A percentile compares a stretch with the other conserved stretches of the same genome.
Conservation (phyloP, 2,113 vertebrate genomes). For the Callionymus lyra region DNA sequence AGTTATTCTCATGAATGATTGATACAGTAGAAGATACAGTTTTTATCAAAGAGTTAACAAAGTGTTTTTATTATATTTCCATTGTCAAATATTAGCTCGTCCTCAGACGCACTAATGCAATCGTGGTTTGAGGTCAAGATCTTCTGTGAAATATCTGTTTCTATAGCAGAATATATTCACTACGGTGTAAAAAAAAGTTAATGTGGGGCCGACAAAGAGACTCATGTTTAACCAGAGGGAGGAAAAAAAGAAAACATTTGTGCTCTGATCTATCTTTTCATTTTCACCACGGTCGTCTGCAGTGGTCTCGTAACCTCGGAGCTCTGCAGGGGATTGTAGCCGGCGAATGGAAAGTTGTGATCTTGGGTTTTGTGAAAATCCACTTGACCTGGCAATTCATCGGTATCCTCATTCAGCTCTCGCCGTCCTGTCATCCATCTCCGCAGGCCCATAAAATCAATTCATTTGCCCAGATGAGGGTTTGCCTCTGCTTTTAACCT, state of each 20-base stretch:
- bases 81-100: too few species aligned
- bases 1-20: too few species aligned
- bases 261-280: conserved; percentile 59
- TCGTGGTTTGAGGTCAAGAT: too few species aligned
- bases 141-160: too few species aligned
- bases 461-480: conserved; percentile 44
- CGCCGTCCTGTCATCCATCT: conserved; percentile 46
- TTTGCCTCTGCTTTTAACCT: not conserved
- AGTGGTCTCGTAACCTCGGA: conserved; percentile 34
- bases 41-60: too few species aligned
- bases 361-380: conserved; percentile 53
- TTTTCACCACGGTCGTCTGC: conserved; percentile 30
- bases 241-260: too few species aligned
- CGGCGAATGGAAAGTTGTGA: conserved; percentile 38
- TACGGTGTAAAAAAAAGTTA: too few species aligned
- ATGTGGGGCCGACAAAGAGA: too few species aligned
- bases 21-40: too few species aligned
- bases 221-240: conserved; percentile 24
- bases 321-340: conserved; percentile 16
- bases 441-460: conserved; percentile 48
- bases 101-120: too few species aligned
- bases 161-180: too few species aligned
- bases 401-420: conserved; percentile 43
- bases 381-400: conserved; percentile 44
- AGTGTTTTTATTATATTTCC: too few species aligned